Conservation (phyloP, 2,113 vertebrate genomes). For the Nothoprocta pentlandii region DNA sequence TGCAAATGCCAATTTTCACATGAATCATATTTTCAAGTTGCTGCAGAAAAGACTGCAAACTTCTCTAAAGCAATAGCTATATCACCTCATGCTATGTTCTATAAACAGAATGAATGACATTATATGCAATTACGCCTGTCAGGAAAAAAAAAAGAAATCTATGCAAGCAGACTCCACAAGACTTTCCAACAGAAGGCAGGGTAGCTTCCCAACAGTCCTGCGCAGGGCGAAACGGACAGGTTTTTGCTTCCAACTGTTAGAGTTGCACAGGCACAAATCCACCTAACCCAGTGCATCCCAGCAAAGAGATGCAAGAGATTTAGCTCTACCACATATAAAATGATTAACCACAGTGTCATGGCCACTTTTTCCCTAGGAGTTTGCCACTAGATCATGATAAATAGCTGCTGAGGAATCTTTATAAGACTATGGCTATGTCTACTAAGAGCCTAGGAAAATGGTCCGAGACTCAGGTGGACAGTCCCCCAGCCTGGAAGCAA, state of each 20-base stretch:
- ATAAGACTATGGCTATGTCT: background rate
- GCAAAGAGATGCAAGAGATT: background rate
- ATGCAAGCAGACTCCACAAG: background rate
- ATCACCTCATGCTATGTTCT: conserved; percentile 42
- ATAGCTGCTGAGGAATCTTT: background rate
- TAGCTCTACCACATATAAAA: background rate
- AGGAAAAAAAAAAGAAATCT: conserved; percentile 4
- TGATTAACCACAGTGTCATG: background rate
- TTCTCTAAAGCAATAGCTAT: conserved; percentile 49
- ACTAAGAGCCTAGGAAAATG: background rate
- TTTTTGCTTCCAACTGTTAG: background rate
- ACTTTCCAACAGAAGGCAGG: background rate
- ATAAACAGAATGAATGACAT: conserved; percentile 19
- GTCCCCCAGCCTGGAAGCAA: background rate
- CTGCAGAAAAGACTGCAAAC: conserved; percentile 29
- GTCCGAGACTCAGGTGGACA: background rate
- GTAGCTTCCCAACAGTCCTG: background rate
- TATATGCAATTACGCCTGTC: background rate
- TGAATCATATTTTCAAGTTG: conserved; percentile 33
- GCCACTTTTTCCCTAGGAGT: background rate
- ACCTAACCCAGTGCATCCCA: background rate
- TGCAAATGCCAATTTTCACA: conserved; percentile 34
- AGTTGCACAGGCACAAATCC: background rate
- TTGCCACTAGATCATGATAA: background rate
- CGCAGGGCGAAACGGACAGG: background rate